phyloP scores from a whole-genome alignment of 2,888 invertebrate species.

The Pollenia griseotomentosa region DNA sequence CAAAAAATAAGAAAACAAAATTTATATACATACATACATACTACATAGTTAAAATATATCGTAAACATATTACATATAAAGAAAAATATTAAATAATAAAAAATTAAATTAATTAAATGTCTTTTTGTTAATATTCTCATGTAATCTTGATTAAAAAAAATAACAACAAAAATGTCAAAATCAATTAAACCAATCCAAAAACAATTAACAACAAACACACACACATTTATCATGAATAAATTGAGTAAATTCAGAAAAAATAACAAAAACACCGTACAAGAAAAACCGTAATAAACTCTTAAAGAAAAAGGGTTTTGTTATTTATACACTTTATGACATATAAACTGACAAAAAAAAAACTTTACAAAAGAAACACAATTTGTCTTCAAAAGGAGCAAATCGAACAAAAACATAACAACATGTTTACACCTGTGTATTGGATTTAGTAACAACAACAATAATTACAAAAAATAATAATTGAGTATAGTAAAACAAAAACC shows the following conservation, averaged over 20 bases:
- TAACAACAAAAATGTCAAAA: slow-evolving; percentile 32
- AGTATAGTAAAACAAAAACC: slow-evolving; percentile 10
- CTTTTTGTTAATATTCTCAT: slow-evolving; percentile 68
- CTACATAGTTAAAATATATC: slow-evolving; percentile 64
- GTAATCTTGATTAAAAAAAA: slow-evolving; percentile 52
- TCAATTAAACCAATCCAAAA: slow-evolving; percentile 20
- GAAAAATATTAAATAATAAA: slow-evolving; percentile 35
- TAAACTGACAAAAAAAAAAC: neutral
- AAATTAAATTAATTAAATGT: slow-evolving; percentile 66
- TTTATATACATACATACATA: neutral
- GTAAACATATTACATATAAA: slow-evolving; percentile 56
- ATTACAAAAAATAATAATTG: slow-evolving; percentile 38
- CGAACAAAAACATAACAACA: slow-evolving; percentile 5
- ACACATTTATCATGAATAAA: slow-evolving; percentile 35
- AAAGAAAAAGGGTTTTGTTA: neutral
- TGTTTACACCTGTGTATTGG: slow-evolving; percentile 26
- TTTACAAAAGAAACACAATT: neutral
- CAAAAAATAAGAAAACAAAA: neutral
- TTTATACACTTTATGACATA: slow-evolving; percentile 8
- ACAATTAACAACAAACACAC: neutral
- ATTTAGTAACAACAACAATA: slow-evolving; percentile 41
- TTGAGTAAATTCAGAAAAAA: slow-evolving; percentile 40
- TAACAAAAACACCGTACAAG: slow-evolving; percentile 33
- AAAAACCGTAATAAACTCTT: slow-evolving; percentile 11
- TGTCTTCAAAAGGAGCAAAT: slow-evolving; percentile 13